Percentiles rank a stretch among this genome's conserved stretches.
Evolutionary conservation across 2,888 invertebrate species (phyloP).

Genomic region (Onthophagus sagittarius): DNA sequence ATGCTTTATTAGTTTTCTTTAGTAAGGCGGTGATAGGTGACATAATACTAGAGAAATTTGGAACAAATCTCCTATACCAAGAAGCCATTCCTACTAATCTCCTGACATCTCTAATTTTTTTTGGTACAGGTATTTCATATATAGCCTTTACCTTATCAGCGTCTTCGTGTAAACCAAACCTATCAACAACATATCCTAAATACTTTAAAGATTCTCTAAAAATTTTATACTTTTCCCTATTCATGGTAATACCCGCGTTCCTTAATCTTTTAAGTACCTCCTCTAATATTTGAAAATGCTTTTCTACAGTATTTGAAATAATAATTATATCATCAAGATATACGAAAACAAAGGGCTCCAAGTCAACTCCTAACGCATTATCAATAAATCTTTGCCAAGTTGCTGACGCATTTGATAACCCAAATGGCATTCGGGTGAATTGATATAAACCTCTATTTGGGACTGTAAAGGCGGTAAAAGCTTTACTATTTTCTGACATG

Average conservation of each 20-base stretch:
- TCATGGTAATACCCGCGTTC: slow-evolving; percentile 32
- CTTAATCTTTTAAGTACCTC: no score
- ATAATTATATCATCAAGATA: slow-evolving; percentile 35
- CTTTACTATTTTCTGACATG: slow-evolving; percentile 23
- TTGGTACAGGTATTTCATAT: slow-evolving; percentile 30
- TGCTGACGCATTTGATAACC: slow-evolving; percentile 32
- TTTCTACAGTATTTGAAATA: slow-evolving; percentile 17
- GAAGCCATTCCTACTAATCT: slow-evolving; percentile 35
- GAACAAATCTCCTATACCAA: slow-evolving; percentile 35
- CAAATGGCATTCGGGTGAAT: slow-evolving; percentile 37
- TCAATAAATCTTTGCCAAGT: slow-evolving; percentile 36
- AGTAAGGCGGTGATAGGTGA: slow-evolving; percentile 18
- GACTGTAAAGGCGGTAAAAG: slow-evolving; percentile 34
- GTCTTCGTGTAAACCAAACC: slow-evolving; percentile 28
- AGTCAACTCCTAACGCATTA: slow-evolving; percentile 30
- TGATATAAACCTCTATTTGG: slow-evolving; percentile 35
- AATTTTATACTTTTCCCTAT: slow-evolving; percentile 30
- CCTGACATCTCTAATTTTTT: slow-evolving; percentile 25
- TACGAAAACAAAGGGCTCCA: slow-evolving; percentile 24
- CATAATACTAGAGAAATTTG: slow-evolving; percentile 17
- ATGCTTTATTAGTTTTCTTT: slow-evolving; percentile 22
- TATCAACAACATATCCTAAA: slow-evolving; percentile 34
- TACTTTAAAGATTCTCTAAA: slow-evolving; percentile 28
- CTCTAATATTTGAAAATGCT: slow-evolving; percentile 20
- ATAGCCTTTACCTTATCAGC: slow-evolving; percentile 28